These are phyloP conservation scores for Mormyrus iriodes DNA, from an alignment of 2,113 vertebrate genomes.

Conservation along the genomic window DNA sequence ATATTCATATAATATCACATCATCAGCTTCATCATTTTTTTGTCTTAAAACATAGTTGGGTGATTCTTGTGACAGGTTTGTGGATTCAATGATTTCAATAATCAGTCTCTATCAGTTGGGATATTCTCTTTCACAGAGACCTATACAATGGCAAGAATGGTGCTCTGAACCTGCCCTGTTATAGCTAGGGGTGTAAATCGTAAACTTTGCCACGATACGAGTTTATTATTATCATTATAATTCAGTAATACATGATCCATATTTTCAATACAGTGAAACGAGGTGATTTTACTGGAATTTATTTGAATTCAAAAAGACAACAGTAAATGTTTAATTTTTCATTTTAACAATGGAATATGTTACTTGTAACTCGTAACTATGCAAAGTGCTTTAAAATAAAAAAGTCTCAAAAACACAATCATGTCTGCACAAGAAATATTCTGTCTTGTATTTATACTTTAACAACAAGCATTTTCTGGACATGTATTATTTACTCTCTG, in stretches of 20 bases:
- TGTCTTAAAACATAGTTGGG: not conserved
- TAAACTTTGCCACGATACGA: not conserved
- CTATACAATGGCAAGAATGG: too few species aligned
- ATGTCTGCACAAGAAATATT: not conserved
- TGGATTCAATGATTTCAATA: not conserved
- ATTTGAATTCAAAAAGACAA: not conserved
- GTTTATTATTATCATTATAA: not conserved
- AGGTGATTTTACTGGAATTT: not conserved
- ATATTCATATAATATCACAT: not conserved
- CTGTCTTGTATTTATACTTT: not conserved
- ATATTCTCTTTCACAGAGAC: too few species aligned
- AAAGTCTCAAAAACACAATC: not conserved
- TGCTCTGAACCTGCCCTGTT: too few species aligned
- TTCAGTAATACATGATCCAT: not conserved
- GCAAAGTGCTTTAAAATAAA: not conserved
- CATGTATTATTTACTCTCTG: not conserved
- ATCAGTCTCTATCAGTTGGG: not conserved
- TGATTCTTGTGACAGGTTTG: not conserved
- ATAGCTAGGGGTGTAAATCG: not conserved
- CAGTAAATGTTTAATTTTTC: not conserved
- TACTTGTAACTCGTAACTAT: too few species aligned
- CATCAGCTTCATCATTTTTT: not conserved
- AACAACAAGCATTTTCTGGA: not conserved
- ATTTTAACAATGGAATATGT: not conserved
- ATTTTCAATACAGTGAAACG: not conserved